Evolutionary conservation across 2,113 vertebrate genomes (phyloP), one percentile per base, ranked within the genome.

Genomic region (Platysteira castanea): DNA sequence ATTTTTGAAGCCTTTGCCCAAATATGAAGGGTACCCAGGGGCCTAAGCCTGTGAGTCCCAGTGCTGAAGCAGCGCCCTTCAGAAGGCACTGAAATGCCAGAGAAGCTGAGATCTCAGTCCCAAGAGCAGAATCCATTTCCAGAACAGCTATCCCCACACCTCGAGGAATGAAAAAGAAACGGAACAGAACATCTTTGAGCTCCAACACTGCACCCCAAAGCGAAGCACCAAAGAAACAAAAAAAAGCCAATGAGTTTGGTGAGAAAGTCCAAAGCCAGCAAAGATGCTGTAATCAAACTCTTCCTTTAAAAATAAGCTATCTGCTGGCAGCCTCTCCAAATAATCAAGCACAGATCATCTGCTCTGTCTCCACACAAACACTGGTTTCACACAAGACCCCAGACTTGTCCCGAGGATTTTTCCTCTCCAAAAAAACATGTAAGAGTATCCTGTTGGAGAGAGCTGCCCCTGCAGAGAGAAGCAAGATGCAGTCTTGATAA

Each of bases 321-420:
- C 39, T 15, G 1, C 69, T 75, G 52, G 46, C 64, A 89, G 60
- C 49, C n/a, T 50, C 49, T 21, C 39, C 35, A 85, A 90, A 76
- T 75, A 94, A 95, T 87, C n/a, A 92, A 77, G 83, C 57, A 57
- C n/a, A 88, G 59, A 83, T 88, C 61, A 65, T 87, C 78, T 82
- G 67, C 47, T 56, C 81, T 23, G n/a, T 68, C 79, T 90, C 82
- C 39, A 85, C 42, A 50, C 33, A 87, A 89, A 60, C 9, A 2
- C 21, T 65, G 30, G 54, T 61, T 91, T 85, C 82, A 61, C 67
- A 77, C 27, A 70, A 42, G 69, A 73, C n/a, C 70, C 59, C 33
- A 37, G 31, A 64, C 50, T 59, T 10, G 12, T 65, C 31, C 64
- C 42, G 35, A 86, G 63, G 50, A 84, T 49, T 91, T 20, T 57